Evolutionary conservation across 2,797 vertebrate genomes (phyloP), one percentile per base, ranked within the genome.

Genomic region (Pelobates cultripes): DNA sequence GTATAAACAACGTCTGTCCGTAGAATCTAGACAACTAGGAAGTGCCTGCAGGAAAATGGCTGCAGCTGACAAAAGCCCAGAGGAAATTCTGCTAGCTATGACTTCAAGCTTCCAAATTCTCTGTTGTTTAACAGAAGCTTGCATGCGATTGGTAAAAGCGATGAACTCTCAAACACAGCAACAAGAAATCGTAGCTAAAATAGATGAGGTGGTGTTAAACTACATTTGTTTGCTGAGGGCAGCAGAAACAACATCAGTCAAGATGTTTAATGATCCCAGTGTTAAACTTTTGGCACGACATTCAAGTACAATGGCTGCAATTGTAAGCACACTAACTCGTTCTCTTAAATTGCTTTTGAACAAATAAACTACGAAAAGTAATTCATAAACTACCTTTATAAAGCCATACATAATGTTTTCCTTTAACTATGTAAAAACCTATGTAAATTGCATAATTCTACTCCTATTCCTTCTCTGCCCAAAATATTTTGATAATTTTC

Each of bases 61-160:
- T 63, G 88, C 88, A 85, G 95, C 95, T 86, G 96, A 96, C 88
- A 92, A 94, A 91, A 95, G 94, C 90, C 95, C 95, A 4, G 96
- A 97, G 89, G 96, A 98, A 92, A 88, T 97, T 88, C 95, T 97
- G 86, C 93, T 95, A 91, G 96, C 96, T 70, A 94, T 97, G 93
- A 96, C 95, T 79, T 95, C 96, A 92, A 97, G 96, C 92, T 97
- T 97, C 90, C 95, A 97, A 93, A 95, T 96, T 83, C 94, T 97
- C 89, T 97, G 97, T 91, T 97, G 96, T 91, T 92, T 97, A 81
- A 94, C 95, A 82, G 95, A 98, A 91, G 96, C 96, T 89, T 97
- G 96, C 95, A 96, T 97, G 95, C 95, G 94, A 86, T 94, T 97
- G 77, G 93, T 95, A 89, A 96, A 97, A 89, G 94, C 94, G 43